A percentile compares a stretch with the other conserved stretches of the same genome.
phyloP scores from a whole-genome alignment of 2,888 invertebrate genomes.

The Pheosia gnoma region DNA sequence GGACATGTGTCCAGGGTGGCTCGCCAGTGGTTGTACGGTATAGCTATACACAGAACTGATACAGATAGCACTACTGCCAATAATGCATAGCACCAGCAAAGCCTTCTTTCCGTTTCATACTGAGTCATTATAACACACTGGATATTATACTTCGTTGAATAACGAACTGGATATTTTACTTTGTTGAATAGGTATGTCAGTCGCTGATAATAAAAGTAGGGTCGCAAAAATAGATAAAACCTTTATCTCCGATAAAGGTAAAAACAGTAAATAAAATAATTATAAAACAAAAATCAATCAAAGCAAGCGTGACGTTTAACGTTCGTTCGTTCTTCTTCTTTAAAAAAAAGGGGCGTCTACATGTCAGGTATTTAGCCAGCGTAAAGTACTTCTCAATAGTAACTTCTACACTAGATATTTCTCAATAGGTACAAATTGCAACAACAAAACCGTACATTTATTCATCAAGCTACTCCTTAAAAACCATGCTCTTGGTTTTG shows the following conservation, averaged over 20 bases:
- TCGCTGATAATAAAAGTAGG: background rate
- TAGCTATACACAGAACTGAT: conserved; percentile 80
- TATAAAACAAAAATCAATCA: background rate
- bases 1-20: conserved; percentile 87
- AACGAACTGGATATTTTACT: too few species aligned
- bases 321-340: too few species aligned
- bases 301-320: too few species aligned
- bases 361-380: too few species aligned
- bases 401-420: too few species aligned
- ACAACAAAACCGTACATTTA: too few species aligned
- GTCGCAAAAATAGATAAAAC: background rate
- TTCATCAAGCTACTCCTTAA: too few species aligned
- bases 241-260: background rate
- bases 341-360: too few species aligned
- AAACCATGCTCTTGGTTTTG: too few species aligned
- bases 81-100: conserved; percentile 68
- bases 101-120: conserved; percentile 66
- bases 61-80: conserved; percentile 59
- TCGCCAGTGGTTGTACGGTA: conserved; percentile 88
- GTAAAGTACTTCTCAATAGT: too few species aligned
- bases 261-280: background rate
- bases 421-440: too few species aligned
- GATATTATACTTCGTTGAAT: too few species aligned
- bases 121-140: conserved; percentile 63
- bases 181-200: background rate